Percentiles rank a stretch among this genome's conserved stretches.
phyloP scores from a whole-genome alignment of 2,113 vertebrate genomes.

The Phalacrocorax pelagicus region DNA sequence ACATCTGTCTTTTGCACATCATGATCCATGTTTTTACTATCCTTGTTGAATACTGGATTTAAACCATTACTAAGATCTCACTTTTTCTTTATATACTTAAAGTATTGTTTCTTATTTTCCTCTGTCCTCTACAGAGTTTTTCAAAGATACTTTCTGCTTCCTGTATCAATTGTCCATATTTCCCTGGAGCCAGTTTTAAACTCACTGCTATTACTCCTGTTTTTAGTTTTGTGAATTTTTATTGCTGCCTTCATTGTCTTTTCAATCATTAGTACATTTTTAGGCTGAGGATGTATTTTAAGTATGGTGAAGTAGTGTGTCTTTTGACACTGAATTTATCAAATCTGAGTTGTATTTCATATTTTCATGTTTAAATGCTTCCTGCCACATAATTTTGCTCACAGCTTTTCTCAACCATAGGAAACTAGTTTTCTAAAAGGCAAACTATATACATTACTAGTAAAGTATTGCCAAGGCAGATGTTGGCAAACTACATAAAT shows the following conservation, averaged over 20 bases:
- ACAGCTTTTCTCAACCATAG: conserved; percentile 7
- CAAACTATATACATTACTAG: not conserved
- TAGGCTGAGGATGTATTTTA: not conserved
- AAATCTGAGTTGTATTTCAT: conserved; percentile 4
- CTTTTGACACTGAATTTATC: conserved; percentile 20
- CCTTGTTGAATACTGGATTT: not conserved
- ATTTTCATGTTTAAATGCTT: not conserved
- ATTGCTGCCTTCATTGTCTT: conserved; percentile 9
- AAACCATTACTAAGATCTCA: not conserved
- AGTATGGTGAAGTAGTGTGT: not conserved
- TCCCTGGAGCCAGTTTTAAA: conserved; percentile 12
- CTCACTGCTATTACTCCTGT: not conserved
- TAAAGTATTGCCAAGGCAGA: not conserved
- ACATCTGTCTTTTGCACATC: not conserved
- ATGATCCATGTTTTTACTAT: not conserved
- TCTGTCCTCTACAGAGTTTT: not conserved
- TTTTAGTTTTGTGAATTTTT: not conserved
- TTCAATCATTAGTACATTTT: not conserved
- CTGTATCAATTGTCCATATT: conserved; percentile 12
- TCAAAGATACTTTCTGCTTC: conserved; percentile 12
- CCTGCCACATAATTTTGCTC: not conserved
- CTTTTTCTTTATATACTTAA: conserved; percentile 8
- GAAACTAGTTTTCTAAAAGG: not conserved
- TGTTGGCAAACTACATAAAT: not conserved
- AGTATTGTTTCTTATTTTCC: conserved; percentile 10